These are phyloP conservation scores for Trichoplusia ni DNA, from an alignment of 1,140 invertebrate genomes.

Conservation along the genomic window DNA sequence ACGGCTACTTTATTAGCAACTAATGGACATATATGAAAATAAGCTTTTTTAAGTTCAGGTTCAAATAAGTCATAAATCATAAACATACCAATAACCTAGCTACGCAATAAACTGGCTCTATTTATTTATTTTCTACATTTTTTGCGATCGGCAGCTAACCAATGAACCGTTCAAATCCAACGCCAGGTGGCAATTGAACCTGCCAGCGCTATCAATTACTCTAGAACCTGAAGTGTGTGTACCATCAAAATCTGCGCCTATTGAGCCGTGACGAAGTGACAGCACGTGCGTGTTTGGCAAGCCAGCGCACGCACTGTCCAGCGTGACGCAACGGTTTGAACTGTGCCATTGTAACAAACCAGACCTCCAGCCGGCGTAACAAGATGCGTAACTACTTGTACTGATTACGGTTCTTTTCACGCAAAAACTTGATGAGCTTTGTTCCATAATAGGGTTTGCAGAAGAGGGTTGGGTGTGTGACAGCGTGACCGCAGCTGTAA, in stretches of 20 bases:
- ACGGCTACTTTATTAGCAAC: no score
- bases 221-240: conserved; percentile 9
- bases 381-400: conserved; percentile 2
- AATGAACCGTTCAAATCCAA: background rate
- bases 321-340: background rate
- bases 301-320: background rate
- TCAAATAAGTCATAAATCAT: no score
- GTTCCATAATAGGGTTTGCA: background rate
- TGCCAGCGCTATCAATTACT: background rate
- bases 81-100: no score
- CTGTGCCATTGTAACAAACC: conserved; percentile 13
- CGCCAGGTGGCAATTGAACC: background rate
- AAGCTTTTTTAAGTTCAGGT: no score
- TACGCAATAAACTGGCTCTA: no score
- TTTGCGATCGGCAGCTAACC: no score
- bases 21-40: no score
- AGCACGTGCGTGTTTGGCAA: background rate
- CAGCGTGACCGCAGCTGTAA: no score
- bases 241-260: background rate
- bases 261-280: background rate
- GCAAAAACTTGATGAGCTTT: conserved; percentile 17
- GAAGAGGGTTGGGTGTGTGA: background rate
- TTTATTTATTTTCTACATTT: no score
- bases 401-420: background rate
- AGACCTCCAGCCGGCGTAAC: background rate